Base-by-base conservation (phyloP, 2,888 invertebrate genomes). In the Norana najaformis region DNA sequence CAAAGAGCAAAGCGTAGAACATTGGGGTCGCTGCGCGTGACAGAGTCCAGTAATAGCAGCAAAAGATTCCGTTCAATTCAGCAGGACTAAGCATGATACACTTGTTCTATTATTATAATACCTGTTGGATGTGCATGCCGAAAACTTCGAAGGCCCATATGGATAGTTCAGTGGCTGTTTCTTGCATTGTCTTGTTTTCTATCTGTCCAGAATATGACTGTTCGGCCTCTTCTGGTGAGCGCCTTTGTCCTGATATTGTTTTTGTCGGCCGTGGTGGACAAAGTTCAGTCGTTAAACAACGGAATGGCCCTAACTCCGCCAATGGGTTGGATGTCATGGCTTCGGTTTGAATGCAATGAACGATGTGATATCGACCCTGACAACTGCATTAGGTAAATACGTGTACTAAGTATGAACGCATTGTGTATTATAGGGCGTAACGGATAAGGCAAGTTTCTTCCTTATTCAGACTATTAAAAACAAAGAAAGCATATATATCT, bases 291-390 rank as follows among this genome's bases (percentile, higher is more conserved):
- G 18, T 92, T 94, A 34, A 92, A 94, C 92, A 94, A 94, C 92
- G 94, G 94, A 14, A 91, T 94, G 83, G 94, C 94, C 14, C 91
- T 92, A 53, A 94, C 93, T 30, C 94, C 94, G n/a, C 94, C 94
- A 0, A 94, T 94, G 94, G 94, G 94, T 5, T 94, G 94, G 94
- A 90, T 94, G 92, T 93, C 93, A 88, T 94, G 94, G 94, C 93
- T 94, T 91, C 91, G 94, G 34, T 94, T 93, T 90, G 91, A 93
- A 36, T 94, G 94, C 91, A 93, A 93, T 90, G 92, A 92, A 14
- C 93, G 94, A 89, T 94, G 94, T 90, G 92, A 92, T 23, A 92
- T 92, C 53, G 93, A 94, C 88, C 94, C 93, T 5, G 93, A 94
- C 53, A 93, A 93, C 90, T 94, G 94, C 91, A 93, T 94, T 85